Percentiles rank a stretch among this genome's conserved stretches.
Conservation (phyloP, 2,113 vertebrate species). For the Oceanodroma tethys region DNA sequence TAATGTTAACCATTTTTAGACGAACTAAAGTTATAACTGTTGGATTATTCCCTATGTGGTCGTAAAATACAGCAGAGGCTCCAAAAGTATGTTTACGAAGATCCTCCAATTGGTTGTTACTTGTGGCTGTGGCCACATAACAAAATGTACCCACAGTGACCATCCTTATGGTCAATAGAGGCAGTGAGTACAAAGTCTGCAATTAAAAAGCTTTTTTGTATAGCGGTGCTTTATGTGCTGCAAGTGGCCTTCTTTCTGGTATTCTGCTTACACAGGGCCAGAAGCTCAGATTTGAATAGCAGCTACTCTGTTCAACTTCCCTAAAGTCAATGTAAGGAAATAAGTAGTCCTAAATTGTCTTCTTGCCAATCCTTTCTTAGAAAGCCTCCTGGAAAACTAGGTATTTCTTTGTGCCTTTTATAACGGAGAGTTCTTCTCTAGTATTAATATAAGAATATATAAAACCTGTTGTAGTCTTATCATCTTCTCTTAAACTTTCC, state of each 20-base stretch:
- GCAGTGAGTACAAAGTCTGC: neutral
- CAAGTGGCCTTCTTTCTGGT: neutral
- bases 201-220: neutral
- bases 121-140: neutral
- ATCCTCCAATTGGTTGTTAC: neutral
- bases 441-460: neutral
- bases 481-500: neutral
- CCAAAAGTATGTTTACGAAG: neutral
- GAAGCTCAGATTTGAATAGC: neutral
- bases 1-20: neutral
- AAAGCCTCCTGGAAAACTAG: neutral
- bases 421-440: neutral
- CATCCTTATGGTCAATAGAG: neutral
- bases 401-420: neutral
- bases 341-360: neutral
- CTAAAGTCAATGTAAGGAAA: neutral
- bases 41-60: neutral
- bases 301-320: neutral
- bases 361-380: neutral
- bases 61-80: neutral
- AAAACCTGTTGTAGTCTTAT: neutral
- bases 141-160: neutral
- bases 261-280: neutral
- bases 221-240: neutral
- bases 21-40: neutral